Evolutionary conservation across 2,888 invertebrate species (phyloP).

Genomic region (Himalopsyche japonica): DNA sequence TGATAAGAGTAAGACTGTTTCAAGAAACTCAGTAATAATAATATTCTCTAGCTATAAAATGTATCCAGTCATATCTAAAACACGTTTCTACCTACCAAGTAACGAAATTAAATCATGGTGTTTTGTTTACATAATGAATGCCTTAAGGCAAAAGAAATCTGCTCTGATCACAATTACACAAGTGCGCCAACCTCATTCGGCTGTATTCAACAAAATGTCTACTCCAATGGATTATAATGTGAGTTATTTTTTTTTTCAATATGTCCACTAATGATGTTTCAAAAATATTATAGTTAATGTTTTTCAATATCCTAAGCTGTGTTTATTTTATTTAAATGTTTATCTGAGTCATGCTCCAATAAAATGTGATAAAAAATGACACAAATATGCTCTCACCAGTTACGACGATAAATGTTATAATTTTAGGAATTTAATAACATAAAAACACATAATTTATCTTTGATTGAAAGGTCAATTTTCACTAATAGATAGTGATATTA

Average conservation of each 20-base stretch:
- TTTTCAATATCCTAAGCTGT: too few species aligned
- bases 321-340: too few species aligned
- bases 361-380: too few species aligned
- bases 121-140: background rate
- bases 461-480: too few species aligned
- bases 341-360: too few species aligned
- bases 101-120: background rate
- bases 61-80: background rate
- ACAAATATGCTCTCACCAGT: too few species aligned
- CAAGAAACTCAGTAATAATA: background rate
- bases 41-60: background rate
- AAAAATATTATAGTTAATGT: too few species aligned
- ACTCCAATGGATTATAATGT: background rate
- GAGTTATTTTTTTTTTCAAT: background rate
- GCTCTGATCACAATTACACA: background rate
- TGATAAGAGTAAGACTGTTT: background rate
- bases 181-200: background rate
- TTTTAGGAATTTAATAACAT: too few species aligned
- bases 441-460: too few species aligned
- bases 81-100: background rate
- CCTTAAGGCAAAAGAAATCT: background rate
- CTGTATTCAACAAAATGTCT: background rate
- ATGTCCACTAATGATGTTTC: background rate
- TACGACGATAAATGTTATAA: too few species aligned
- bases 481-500: too few species aligned